phyloP scores from a whole-genome alignment of 2,888 invertebrate genomes.

The Amphimallon solstitiale region DNA sequence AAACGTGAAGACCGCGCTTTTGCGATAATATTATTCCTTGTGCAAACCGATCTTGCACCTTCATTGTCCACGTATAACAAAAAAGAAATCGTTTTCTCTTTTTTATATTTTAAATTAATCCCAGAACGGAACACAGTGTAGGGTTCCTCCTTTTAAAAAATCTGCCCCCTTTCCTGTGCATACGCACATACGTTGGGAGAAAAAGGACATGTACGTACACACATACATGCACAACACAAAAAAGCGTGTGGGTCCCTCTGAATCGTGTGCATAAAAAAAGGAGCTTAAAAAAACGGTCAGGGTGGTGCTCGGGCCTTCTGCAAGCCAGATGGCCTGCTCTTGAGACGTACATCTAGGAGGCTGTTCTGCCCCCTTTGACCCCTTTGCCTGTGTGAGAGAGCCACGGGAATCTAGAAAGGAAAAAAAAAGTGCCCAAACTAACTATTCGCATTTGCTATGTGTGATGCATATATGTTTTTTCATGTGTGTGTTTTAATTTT shows the following conservation, averaged over 20 bases:
- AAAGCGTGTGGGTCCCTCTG: constrained; percentile 44
- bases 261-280: constrained; percentile 59
- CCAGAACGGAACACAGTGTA: constrained; percentile 63
- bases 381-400: constrained; percentile 57
- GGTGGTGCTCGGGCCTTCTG: constrained; percentile 50
- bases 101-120: constrained; percentile 62
- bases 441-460: background rate
- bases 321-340: constrained; percentile 51
- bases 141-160: constrained; percentile 64
- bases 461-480: constrained; percentile 8
- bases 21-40: constrained; percentile 51
- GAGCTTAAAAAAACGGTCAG: constrained; percentile 64
- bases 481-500: constrained; percentile 25
- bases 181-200: background rate
- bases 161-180: constrained; percentile 63
- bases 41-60: constrained; percentile 62
- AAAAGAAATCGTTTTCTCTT: constrained; percentile 47
- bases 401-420: constrained; percentile 28
- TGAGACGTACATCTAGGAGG: constrained; percentile 55
- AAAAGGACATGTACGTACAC: too few species aligned
- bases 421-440: constrained; percentile 9
- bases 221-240: too few species aligned
- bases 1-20: constrained; percentile 41
- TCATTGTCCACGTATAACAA: constrained; percentile 61
- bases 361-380: constrained; percentile 58